Conservation (phyloP, 2,113 vertebrate genomes). For the Ibidorhyncha struthersii region DNA sequence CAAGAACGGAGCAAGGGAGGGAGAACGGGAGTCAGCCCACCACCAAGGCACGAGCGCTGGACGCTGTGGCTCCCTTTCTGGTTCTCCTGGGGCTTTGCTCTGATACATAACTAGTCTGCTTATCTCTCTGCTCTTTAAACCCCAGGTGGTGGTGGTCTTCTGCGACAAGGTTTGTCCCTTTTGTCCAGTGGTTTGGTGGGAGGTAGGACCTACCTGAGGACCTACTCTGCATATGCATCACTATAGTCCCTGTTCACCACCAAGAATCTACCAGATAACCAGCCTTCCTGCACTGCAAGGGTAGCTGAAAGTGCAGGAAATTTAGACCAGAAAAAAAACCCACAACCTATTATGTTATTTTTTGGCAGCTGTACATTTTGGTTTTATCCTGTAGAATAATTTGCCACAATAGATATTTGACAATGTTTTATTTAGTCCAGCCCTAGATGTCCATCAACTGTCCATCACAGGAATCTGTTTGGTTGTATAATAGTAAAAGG, state of each 20-base stretch:
- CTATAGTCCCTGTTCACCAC: background rate
- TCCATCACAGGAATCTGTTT: background rate
- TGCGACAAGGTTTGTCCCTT: background rate
- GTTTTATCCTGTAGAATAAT: background rate
- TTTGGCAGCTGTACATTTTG: background rate
- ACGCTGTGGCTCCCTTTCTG: background rate
- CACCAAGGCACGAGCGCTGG: fast-evolving
- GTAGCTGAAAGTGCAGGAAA: background rate
- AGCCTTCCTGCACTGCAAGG: background rate
- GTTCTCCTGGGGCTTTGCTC: background rate
- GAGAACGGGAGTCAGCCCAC: background rate
- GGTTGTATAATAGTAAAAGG: background rate
- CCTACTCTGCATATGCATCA: background rate
- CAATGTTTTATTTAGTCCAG: background rate
- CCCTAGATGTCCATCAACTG: background rate
- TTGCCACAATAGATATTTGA: background rate
- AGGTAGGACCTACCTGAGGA: background rate
- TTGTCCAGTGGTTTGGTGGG: background rate
- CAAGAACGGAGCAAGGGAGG: background rate
- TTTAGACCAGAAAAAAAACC: background rate
- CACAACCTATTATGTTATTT: background rate
- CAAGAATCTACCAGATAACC: background rate
- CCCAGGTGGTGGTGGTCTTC: background rate
- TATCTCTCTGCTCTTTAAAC: background rate
- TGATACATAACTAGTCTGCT: background rate